phyloP scores from a whole-genome alignment of 2,888 invertebrate species.

The Zygogramma bicolorata region DNA sequence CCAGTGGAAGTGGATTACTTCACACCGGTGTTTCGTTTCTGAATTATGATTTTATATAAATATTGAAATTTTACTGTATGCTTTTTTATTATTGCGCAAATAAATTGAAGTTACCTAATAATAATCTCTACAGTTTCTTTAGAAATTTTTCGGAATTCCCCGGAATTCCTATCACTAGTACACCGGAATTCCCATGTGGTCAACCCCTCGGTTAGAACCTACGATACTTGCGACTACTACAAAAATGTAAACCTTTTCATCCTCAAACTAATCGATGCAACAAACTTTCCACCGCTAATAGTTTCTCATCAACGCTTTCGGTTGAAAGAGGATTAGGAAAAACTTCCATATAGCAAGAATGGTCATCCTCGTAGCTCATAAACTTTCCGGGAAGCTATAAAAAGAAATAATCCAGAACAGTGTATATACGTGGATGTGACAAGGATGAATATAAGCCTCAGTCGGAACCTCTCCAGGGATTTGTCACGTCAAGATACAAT shows the following conservation, averaged over 20 bases:
- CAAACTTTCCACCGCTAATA: background rate
- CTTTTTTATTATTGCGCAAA: no score
- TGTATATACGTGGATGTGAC: slow-evolving; percentile 61
- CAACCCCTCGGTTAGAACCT: no score
- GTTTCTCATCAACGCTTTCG: background rate
- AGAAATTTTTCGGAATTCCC: no score
- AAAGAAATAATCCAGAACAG: slow-evolving; percentile 59
- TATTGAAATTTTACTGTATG: no score
- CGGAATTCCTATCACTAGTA: no score
- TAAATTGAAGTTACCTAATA: no score
- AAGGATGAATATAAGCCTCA: slow-evolving; percentile 58
- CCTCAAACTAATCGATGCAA: background rate
- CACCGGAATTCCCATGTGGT: no score
- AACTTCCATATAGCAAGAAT: background rate
- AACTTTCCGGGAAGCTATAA: slow-evolving; percentile 46
- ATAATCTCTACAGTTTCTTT: no score
- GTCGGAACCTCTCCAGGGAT: slow-evolving; percentile 60
- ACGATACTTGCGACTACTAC: no score
- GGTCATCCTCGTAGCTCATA: background rate
- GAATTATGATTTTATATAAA: no score
- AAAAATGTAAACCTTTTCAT: background rate
- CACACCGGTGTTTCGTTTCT: no score
- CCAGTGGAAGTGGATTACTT: no score
- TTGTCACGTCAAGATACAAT: slow-evolving; percentile 65
- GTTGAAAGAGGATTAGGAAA: background rate